These are phyloP conservation scores for Spheniscus humboldti DNA, from an alignment of 2,797 vertebrate genomes.

Conservation along the genomic window DNA sequence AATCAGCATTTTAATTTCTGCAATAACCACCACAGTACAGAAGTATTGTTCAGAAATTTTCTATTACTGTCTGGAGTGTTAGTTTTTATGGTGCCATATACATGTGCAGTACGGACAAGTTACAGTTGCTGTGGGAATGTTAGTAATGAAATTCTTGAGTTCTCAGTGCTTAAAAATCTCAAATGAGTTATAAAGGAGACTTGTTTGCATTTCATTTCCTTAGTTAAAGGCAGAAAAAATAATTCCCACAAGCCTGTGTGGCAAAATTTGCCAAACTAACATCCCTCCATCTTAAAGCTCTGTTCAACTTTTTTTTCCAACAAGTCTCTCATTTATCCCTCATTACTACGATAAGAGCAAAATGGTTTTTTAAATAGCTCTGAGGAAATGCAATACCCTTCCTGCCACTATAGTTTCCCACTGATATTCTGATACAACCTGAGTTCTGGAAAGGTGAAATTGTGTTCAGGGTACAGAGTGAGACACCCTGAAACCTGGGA, in stretches of 20 bases:
- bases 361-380: neutral
- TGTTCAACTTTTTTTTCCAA: neutral
- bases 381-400: neutral
- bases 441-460: neutral
- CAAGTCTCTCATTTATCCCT: neutral
- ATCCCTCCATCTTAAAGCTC: neutral
- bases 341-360: neutral
- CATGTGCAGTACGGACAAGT: conserved; percentile 6
- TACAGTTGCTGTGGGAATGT: conserved; percentile 46
- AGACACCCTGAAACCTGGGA: neutral
- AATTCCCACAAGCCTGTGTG: neutral
- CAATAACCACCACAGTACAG: neutral
- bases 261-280: conserved; percentile 2
- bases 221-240: conserved; percentile 4
- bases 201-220: conserved; percentile 52
- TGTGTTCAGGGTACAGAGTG: neutral
- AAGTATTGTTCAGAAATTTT: conserved; percentile 9
- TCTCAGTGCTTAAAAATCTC: conserved; percentile 43
- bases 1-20: conserved; percentile 16
- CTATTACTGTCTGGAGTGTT: conserved; percentile 20
- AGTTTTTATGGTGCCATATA: conserved; percentile 35
- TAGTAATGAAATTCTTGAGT: conserved; percentile 55
- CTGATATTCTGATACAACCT: neutral
- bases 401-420: neutral
- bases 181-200: conserved; percentile 30